Base-by-base conservation (phyloP, 2,113 vertebrate genomes). In the Centropristis striata region DNA sequence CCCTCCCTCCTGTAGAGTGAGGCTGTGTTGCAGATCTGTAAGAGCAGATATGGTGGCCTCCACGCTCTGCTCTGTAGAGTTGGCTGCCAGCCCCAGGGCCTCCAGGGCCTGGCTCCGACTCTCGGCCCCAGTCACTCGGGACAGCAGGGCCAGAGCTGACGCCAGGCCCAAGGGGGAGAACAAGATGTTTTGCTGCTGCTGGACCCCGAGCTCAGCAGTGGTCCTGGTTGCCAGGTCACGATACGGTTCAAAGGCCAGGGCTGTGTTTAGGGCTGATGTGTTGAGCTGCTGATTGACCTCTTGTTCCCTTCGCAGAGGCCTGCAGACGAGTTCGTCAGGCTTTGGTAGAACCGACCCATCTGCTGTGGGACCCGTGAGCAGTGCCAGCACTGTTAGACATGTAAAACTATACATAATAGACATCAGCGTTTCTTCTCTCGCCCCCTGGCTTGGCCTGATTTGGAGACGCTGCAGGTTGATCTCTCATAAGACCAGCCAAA, bases 181-280 rank as follows among this genome's bases (percentile, higher is more conserved):
- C 55, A 75, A 49, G 58, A 86, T 61, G 70, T 37, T 81, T 20
- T 16, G 47, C 66, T 65, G 67, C 8, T 1, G 50, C 46, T 28
- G 41, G 50, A 42, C 18, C 4, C 32, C 23, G 0, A 51, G 71
- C 27, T 49, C 41, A 36, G 71, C 36, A 23, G 7, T 12, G 64
- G 42, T 46, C 60, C 25, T 54, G 28, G 21, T 71, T 54, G 60
- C 18, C 54, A 74, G 47, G 53, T 75, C 60, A 54, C 11, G 23
- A 60, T 58, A 60, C 4, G 16, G 78, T 54, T 73, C 63, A 90
- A 90, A 92, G 71, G 92, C 67, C 69, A 85, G 75, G 20, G 47
- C 74, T 25, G 49, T 60, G 66, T 86, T 75, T 21, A 72, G 21
- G 21, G 55, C 71, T 20, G 71, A 78, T 41, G 27, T 73, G 70